phyloP scores from a whole-genome alignment of 2,888 invertebrate genomes.

The Troides oblongomaculatus region DNA sequence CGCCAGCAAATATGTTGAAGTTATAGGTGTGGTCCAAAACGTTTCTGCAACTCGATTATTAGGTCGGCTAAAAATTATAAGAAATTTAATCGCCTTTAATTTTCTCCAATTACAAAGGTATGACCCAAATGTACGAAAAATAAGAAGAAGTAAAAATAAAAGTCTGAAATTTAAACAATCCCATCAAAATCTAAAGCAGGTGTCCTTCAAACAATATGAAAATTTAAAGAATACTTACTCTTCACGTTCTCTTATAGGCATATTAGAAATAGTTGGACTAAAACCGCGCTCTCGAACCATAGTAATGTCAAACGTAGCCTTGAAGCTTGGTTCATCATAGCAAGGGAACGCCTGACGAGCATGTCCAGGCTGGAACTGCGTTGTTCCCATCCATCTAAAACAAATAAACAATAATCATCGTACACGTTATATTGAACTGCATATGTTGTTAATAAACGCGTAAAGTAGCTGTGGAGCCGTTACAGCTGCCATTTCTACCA shows the following conservation, averaged over 20 bases:
- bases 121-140: too few species aligned
- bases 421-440: too few species aligned
- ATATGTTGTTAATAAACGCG: too few species aligned
- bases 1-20: slow-evolving; percentile 92
- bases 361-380: slow-evolving; percentile 89
- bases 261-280: slow-evolving; percentile 82
- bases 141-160: too few species aligned
- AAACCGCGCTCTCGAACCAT: slow-evolving; percentile 79
- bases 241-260: slow-evolving; percentile 73
- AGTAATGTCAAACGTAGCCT: slow-evolving; percentile 86
- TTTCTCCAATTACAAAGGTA: neutral
- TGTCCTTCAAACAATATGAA: too few species aligned
- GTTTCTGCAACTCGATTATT: slow-evolving; percentile 55
- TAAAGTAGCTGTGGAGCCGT: neutral
- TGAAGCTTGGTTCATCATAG: slow-evolving; percentile 91
- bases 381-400: slow-evolving; percentile 86
- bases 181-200: too few species aligned
- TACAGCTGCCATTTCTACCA: neutral
- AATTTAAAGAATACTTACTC: slow-evolving; percentile 43
- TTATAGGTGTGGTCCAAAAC: slow-evolving; percentile 81
- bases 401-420: neutral
- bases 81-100: neutral
- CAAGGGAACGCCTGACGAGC: slow-evolving; percentile 92
- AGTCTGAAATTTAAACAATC: too few species aligned
- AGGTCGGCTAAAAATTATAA: slow-evolving; percentile 37